Percentiles rank a stretch among this genome's conserved stretches.
Conservation (phyloP, 2,797 vertebrate genomes). For the Scyliorhinus canicula region DNA sequence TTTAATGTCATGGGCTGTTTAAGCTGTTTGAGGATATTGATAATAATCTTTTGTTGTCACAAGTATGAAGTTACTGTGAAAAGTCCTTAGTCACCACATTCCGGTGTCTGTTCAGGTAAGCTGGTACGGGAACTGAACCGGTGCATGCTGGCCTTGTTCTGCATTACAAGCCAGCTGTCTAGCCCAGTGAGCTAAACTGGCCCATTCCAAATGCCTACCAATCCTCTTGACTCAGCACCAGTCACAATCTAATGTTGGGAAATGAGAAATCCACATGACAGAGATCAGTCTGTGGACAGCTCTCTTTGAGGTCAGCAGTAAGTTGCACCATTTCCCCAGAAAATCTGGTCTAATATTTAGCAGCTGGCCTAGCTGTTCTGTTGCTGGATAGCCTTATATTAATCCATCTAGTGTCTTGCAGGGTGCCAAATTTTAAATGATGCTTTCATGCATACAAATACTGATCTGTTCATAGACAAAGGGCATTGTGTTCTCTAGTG, state of each 20-base stretch:
- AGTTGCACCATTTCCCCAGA: neutral
- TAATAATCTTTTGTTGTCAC: too few species aligned
- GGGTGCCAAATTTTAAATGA: neutral
- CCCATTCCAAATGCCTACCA: neutral
- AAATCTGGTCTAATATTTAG: neutral
- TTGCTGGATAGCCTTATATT: neutral
- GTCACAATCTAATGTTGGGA: neutral
- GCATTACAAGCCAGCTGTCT: too few species aligned
- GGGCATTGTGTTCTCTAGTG: neutral
- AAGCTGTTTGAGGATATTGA: too few species aligned
- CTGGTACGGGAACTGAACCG: too few species aligned
- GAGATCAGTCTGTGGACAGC: too few species aligned
- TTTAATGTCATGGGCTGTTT: neutral
- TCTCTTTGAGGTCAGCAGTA: too few species aligned
- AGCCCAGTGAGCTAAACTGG: too few species aligned
- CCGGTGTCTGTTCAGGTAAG: too few species aligned
- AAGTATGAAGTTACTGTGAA: too few species aligned
- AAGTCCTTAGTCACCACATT: too few species aligned
- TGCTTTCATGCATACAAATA: neutral
- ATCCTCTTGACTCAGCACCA: neutral
- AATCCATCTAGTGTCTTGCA: neutral
- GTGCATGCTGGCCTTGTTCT: too few species aligned
- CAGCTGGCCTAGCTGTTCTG: neutral
- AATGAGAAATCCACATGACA: too few species aligned
- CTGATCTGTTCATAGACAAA: neutral